Evolutionary conservation across 2,888 invertebrate species (phyloP).

Genomic region (Pandemis corylana): DNA sequence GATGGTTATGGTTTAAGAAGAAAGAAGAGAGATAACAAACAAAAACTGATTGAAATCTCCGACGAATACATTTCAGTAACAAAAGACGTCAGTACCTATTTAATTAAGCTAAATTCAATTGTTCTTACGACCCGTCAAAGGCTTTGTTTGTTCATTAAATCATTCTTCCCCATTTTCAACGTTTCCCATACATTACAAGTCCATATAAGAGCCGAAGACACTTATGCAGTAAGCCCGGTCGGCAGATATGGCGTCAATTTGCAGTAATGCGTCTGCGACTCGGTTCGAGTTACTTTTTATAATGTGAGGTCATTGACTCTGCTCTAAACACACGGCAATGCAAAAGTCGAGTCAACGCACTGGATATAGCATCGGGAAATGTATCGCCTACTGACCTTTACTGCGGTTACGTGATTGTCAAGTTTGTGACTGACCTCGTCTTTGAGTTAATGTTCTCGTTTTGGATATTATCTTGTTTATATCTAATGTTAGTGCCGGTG

Average conservation of each 20-base stretch:
- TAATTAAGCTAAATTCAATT: background rate
- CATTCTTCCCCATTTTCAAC: slow-evolving; percentile 23
- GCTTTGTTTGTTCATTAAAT: slow-evolving; percentile 30
- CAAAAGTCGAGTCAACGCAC: slow-evolving; percentile 52
- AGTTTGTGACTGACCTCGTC: slow-evolving; percentile 36
- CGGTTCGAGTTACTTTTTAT: slow-evolving; percentile 78
- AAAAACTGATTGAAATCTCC: too few relatives aligned
- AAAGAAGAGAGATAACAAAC: too few relatives aligned
- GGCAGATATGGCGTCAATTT: slow-evolving; percentile 78
- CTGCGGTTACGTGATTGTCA: slow-evolving; percentile 30
- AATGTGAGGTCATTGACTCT: slow-evolving; percentile 68
- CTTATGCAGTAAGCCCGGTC: slow-evolving; percentile 43
- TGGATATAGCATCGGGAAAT: slow-evolving; percentile 65
- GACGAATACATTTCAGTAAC: too few relatives aligned
- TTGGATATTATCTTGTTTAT: slow-evolving; percentile 4
- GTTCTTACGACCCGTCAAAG: background rate
- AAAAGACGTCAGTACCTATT: background rate
- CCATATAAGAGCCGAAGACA: slow-evolving; percentile 37
- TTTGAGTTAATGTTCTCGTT: slow-evolving; percentile 34
- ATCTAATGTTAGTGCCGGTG: background rate
- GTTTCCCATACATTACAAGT: slow-evolving; percentile 33
- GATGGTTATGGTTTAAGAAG: too few relatives aligned
- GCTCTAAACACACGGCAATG: slow-evolving; percentile 61
- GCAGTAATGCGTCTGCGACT: slow-evolving; percentile 69
- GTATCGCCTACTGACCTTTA: slow-evolving; percentile 43